phyloP scores from a whole-genome alignment of 1,140 invertebrate genomes.

The Penaeus chinensis region DNA sequence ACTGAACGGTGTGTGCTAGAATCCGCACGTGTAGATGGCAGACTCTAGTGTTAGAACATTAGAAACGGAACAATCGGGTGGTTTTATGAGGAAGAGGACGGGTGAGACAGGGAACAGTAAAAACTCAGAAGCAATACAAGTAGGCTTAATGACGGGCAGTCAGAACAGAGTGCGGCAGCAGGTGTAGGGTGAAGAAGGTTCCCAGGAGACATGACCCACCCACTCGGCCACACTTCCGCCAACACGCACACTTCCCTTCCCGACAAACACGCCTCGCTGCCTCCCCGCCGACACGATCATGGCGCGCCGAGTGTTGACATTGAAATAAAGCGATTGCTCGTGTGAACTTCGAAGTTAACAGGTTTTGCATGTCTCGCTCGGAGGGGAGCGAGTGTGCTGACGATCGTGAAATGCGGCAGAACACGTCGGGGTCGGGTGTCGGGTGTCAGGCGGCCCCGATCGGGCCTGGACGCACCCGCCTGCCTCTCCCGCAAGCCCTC shows the following conservation, averaged over 20 bases:
- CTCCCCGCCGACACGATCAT: not conserved
- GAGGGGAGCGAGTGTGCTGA: not conserved
- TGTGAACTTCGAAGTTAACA: too few relatives aligned
- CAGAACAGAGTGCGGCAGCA: too few relatives aligned
- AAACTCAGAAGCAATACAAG: too few relatives aligned
- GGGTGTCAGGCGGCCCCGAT: slow-evolving; percentile 16
- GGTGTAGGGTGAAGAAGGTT: slow-evolving; percentile 21
- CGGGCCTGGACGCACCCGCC: slow-evolving; percentile 17
- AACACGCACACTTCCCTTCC: too few relatives aligned
- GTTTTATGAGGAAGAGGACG: too few relatives aligned
- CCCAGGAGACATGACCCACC: slow-evolving; percentile 16
- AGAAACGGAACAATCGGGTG: too few relatives aligned
- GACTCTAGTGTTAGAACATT: too few relatives aligned
- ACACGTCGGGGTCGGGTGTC: slow-evolving; percentile 11
- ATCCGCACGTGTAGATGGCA: too few relatives aligned
- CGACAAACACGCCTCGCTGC: not conserved
- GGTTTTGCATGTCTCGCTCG: not conserved
- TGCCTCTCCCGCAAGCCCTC: not conserved
- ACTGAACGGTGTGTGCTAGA: too few relatives aligned
- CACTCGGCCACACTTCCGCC: slow-evolving; percentile 14
- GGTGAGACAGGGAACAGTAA: too few relatives aligned
- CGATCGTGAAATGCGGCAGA: not conserved
- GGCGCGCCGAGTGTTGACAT: slow-evolving; percentile 16
- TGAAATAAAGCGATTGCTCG: not conserved
- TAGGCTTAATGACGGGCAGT: too few relatives aligned